Evolutionary conservation across 2,113 vertebrate species (phyloP).

Genomic region (Anser cygnoides): DNA sequence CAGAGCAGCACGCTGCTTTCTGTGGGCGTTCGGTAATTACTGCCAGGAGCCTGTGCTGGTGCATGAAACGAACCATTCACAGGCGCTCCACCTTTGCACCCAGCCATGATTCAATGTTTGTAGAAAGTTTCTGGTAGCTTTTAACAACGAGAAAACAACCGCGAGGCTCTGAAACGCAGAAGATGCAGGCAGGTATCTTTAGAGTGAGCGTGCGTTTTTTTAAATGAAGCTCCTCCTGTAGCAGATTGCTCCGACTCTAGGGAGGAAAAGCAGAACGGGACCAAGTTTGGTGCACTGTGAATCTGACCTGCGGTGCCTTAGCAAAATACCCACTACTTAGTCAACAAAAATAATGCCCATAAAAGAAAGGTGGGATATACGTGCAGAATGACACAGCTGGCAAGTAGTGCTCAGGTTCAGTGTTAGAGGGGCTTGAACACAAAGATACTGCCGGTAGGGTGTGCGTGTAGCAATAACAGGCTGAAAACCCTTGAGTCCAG

Average conservation of each 20-base stretch:
- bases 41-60: constrained; percentile 14
- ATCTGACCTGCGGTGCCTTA: background rate
- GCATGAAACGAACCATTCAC: background rate
- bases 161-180: background rate
- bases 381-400: background rate
- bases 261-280: background rate
- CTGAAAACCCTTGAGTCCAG: background rate
- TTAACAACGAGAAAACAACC: background rate
- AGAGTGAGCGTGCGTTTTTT: background rate
- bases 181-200: background rate
- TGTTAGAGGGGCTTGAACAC: background rate
- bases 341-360: background rate
- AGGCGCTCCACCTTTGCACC: background rate
- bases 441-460: background rate
- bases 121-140: background rate
- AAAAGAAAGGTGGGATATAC: fast-evolving
- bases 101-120: background rate
- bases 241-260: background rate
- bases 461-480: background rate
- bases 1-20: background rate
- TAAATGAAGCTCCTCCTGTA: background rate
- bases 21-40: background rate
- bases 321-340: background rate
- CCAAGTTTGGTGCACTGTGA: background rate
- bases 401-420: background rate